Base-by-base conservation (phyloP, 2,888 invertebrate species). In the Caenorhabditis parvicauda region DNA sequence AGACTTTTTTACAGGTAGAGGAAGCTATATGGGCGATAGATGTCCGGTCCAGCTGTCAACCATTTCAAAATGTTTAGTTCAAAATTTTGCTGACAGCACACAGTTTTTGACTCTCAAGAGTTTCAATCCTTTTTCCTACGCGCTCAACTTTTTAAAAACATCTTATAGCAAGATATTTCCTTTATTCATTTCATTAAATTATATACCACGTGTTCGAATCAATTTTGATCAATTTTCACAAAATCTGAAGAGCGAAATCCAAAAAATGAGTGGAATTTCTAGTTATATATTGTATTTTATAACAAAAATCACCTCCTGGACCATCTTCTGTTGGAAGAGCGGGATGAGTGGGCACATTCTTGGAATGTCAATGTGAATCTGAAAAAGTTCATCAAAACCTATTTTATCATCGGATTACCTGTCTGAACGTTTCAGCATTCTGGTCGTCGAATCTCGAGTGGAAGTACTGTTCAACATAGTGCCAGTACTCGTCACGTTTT, bases 321-420 rank as follows among this genome's bases (percentile, higher is more conserved):
- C 96, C 64, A 90, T 88, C 71, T 87, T 87, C 84, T 98, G 96
- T 83, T 98, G 95, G 84, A 98, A 98, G 69, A 98, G 86, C 29
- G 92, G 89, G 65, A 98, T 91, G 59, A 93, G 87, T 5, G 98
- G 96, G 82, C 94, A 95, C 98, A 98, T 98, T 80, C 98, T 86
- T 53, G 96, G 98, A 83, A 98, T 94, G 84, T 98, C 98, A 79
- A 98, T 98, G 84, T 95, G 94, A 83, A 98, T 98, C 87, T 88
- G 84, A 29, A 59, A 58, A 32, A 29, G 29, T 17, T 27, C 4
- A n/a, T 19, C 19, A 25, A 19, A 12, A 24, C 9, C 24, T 3
- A 21, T 14, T 45, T 45, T 29, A n/a, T n/a, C 14, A 46, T 35
- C 29, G 28, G 21, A 42, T 42, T 74, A 87, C 87, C 84, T 89